These are phyloP conservation scores for Rousettus madagascariensis DNA, from an alignment of 2,797 vertebrate species.

Conservation along the genomic window DNA sequence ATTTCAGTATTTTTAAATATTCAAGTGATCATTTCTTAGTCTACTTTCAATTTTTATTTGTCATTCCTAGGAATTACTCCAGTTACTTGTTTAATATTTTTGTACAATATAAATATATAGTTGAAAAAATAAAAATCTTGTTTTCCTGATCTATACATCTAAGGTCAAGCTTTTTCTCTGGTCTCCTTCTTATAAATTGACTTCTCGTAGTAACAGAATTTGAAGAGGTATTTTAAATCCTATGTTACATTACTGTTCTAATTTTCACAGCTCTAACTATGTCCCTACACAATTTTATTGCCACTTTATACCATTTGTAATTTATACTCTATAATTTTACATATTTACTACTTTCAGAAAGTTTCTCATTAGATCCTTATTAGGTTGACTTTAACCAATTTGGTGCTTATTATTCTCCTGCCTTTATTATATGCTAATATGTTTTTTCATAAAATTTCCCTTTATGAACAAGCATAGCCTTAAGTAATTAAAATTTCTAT, in stretches of 20 bases:
- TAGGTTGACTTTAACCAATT: neutral
- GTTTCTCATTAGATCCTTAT: neutral
- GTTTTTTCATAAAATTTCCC: neutral
- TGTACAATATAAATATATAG: neutral
- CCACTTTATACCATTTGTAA: neutral
- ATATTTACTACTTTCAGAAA: neutral
- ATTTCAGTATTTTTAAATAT: neutral
- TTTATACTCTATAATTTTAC: neutral
- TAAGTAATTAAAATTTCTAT: conserved; percentile 6
- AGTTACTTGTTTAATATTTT: neutral
- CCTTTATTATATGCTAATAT: neutral
- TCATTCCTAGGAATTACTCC: neutral
- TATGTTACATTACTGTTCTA: neutral
- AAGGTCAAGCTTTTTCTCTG: neutral
- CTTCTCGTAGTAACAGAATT: neutral
- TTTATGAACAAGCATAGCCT: neutral
- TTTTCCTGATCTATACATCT: neutral
- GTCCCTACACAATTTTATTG: neutral
- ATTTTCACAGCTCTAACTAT: conserved; percentile 20
- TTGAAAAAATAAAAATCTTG: neutral
- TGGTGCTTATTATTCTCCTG: neutral
- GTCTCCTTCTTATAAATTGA: neutral
- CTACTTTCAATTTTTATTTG: neutral
- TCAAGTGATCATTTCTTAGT: neutral
- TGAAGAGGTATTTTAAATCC: neutral